Evolutionary conservation across 1,140 invertebrate genomes (phyloP), one percentile per base, ranked within the genome.

Genomic region (Temnothorax curvispinosus): DNA sequence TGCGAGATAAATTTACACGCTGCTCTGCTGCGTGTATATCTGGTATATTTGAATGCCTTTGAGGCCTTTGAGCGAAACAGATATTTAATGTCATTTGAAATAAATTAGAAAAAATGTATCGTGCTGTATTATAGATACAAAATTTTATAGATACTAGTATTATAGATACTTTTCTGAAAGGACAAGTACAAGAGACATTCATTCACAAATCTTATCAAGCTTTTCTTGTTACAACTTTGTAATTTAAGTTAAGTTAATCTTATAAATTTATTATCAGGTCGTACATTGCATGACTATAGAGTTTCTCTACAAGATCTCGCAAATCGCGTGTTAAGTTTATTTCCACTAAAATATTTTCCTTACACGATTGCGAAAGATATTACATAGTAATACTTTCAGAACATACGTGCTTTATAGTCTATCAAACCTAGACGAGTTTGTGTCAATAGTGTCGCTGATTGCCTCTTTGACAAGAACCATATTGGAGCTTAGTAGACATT

Each of bases 401-500:
- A n/a, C 54, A 38, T 44, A 60, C 4, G 13, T 52, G 18, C 21
- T 18, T 74, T 15, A 27, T 47, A 50, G 54, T 74, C 52, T 50
- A 60, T 60, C 35, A 32, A 44, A 18, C 3, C 3, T 15, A 15
- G 13, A 7, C 27, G 32, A 84, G 21, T 74, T 74, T 47, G n/a
- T 84, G 80, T 75, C 69, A 84, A 81, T 44, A 72, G 13, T 84
- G 27, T 84, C 54, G 2, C 69, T 75, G 80, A 84, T 84, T 84
- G 69, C 54, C 54, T 47, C 54, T 84, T 84, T 84, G 80, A 84
- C 41, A 18, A 47, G 41, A 75, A 27, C 35, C 69, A 75, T 50
- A 62, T 38, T 21, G 54, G n/a, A 35, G 32, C 21, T 60, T 41
- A 27, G 13, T 75, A 62, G 80, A 84, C 69, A 86, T 74, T 64